Percentiles rank a stretch among this genome's conserved stretches.
Conservation (phyloP, 2,888 invertebrate genomes). For the Sarcophaga rosellei region DNA sequence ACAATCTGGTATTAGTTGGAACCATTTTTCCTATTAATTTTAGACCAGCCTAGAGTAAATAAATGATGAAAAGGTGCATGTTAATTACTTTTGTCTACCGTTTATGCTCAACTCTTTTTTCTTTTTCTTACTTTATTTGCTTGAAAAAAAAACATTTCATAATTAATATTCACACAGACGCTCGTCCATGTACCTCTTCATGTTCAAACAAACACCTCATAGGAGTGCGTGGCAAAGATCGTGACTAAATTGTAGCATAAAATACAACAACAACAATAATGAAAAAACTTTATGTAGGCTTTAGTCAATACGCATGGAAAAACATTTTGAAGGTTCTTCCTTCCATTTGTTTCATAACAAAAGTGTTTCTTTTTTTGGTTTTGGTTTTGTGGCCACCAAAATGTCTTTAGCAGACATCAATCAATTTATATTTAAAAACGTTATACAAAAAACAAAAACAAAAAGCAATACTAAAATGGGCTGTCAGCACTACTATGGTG, state of each 20-base stretch:
- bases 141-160: neutral
- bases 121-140: neutral
- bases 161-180: conserved; percentile 44
- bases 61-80: conserved; percentile 48
- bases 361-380: neutral
- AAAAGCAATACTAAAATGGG: conserved; percentile 19
- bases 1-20: neutral
- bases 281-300: neutral
- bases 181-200: neutral
- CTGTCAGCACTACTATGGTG: conserved; percentile 68
- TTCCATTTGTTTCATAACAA: neutral
- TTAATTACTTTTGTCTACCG: conserved; percentile 60
- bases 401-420: conserved; percentile 59
- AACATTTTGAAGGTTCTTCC: neutral
- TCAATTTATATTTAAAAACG: conserved; percentile 53
- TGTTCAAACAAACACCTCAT: neutral
- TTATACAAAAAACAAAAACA: neutral
- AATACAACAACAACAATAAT: neutral
- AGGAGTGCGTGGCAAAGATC: neutral
- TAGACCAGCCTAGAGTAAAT: conserved; percentile 20
- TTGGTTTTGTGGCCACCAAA: neutral
- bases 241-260: conserved; percentile 7
- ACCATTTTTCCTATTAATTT: neutral
- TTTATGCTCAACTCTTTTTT: conserved; percentile 12
- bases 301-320: neutral